These are phyloP conservation scores for Parapsyche elsis DNA, from an alignment of 1,140 invertebrate genomes.

Conservation along the genomic window DNA sequence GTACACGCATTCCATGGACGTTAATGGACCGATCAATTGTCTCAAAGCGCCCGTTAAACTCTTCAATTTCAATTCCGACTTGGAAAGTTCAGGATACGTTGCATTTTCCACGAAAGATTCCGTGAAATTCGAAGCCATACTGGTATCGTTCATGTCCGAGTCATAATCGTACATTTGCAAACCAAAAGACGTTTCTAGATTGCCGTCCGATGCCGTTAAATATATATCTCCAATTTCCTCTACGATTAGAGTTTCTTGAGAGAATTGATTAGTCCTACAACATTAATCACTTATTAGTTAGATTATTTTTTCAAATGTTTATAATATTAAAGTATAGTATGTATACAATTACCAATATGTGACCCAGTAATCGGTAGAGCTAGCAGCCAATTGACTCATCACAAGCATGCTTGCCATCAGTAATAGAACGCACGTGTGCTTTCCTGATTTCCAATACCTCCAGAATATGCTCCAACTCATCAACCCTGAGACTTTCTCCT, in stretches of 20 bases:
- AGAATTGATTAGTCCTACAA: slow-evolving; percentile 50
- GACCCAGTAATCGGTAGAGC: slow-evolving; percentile 82
- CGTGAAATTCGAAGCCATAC: slow-evolving; percentile 12
- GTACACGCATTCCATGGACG: slow-evolving; percentile 57
- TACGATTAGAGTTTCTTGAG: slow-evolving; percentile 21
- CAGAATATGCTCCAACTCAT: slow-evolving; percentile 70
- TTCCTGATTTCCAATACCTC: slow-evolving; percentile 77
- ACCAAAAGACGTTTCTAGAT: slow-evolving; percentile 44
- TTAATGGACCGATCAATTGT: slow-evolving; percentile 35
- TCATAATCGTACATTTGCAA: neutral
- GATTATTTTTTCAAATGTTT: neutral
- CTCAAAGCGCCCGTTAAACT: neutral
- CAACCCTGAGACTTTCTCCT: slow-evolving; percentile 68
- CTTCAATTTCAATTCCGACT: neutral
- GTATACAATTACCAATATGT: slow-evolving; percentile 75
- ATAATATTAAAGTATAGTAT: too few species aligned
- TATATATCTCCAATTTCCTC: slow-evolving; percentile 43
- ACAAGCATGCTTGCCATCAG: slow-evolving; percentile 72
- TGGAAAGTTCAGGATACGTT: neutral
- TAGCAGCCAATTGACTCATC: slow-evolving; percentile 76
- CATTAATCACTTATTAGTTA: neutral
- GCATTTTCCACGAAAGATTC: neutral
- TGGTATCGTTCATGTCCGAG: slow-evolving; percentile 17
- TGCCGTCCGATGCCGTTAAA: slow-evolving; percentile 44
- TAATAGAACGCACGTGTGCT: slow-evolving; percentile 69